A percentile compares a stretch with the other conserved stretches of the same genome.
phyloP scores from a whole-genome alignment of 2,113 vertebrate species.

The Urocolius indicus region DNA sequence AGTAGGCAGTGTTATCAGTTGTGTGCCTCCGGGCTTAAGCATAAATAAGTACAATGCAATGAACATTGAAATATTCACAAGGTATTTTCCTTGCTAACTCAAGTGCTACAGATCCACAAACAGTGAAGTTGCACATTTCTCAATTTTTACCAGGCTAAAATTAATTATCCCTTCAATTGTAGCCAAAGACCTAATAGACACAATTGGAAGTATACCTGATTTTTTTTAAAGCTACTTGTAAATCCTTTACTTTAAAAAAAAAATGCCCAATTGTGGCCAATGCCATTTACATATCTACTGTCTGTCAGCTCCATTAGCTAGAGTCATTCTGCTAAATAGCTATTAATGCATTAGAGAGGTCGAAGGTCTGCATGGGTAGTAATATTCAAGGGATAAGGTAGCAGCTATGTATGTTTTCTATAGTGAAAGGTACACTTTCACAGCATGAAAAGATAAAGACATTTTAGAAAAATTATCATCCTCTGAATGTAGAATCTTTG shows the following conservation, averaged over 20 bases:
- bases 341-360: background rate
- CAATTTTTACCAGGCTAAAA: background rate
- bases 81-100: background rate
- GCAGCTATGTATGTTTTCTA: background rate
- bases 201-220: background rate
- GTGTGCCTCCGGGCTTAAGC: background rate
- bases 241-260: slow-evolving; percentile 13
- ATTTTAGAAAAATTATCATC: background rate
- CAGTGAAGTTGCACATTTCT: background rate
- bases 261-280: slow-evolving; percentile 1
- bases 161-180: background rate
- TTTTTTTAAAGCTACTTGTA: background rate
- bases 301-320: background rate
- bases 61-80: background rate
- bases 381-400: background rate
- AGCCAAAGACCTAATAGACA: background rate
- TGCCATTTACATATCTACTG: background rate
- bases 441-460: background rate
- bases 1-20: background rate
- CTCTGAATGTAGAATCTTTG: background rate
- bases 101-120: background rate
- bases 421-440: background rate
- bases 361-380: background rate
- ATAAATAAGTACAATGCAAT: background rate
- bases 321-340: background rate